Evolutionary conservation across 1,140 invertebrate genomes (phyloP), one percentile per base, ranked within the genome.

Genomic region (Dinoponera quadriceps): DNA sequence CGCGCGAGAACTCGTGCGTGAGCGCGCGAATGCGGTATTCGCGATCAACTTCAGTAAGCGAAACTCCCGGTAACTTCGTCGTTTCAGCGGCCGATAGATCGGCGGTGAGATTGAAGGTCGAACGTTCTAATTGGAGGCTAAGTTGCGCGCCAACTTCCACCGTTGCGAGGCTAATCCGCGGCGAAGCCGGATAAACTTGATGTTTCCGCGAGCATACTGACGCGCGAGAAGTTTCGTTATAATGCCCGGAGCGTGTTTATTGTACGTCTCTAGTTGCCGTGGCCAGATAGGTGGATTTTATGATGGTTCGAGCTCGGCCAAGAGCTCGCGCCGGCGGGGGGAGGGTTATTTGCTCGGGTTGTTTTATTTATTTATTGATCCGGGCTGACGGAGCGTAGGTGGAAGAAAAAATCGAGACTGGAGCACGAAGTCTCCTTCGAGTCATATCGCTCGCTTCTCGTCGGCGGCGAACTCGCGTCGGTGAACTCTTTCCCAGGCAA

Each of bases 41-140:
- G 57, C 51, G 22, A 69, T 80, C 65, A 71, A 44, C 59, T 80
- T 49, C 33, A 0, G 38, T 48, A 33, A 16, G 16, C 33, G 5
- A 27, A 68, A 68, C 27, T 4, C 16, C 5, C 38, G 7, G 38
- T 44, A 44, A 44, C 38, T 68, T 14, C 2, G 25, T 11, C 57
- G 29, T 78, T 55, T 25, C 9, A n/a, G 18, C 51, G 13, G 38
- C 29, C n/a, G 33, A 71, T 44, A 71, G 38, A 59, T 80, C 38
- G 4, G 33, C 33, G 38, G 38, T 9, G 5, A 38, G 65, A 48
- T 44, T 57, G 65, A 80, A 13, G 20, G 22, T 69, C 51, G 33
- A 44, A 69, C 55, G 18, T 78, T 27, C 33, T 80, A 71, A 80
- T 80, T 71, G 33, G 25, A 71, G 51, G 9, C 18, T 48, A 69